Evolutionary conservation across 2,797 vertebrate species (phyloP).

Genomic region (Mormyrus hasselquistii): DNA sequence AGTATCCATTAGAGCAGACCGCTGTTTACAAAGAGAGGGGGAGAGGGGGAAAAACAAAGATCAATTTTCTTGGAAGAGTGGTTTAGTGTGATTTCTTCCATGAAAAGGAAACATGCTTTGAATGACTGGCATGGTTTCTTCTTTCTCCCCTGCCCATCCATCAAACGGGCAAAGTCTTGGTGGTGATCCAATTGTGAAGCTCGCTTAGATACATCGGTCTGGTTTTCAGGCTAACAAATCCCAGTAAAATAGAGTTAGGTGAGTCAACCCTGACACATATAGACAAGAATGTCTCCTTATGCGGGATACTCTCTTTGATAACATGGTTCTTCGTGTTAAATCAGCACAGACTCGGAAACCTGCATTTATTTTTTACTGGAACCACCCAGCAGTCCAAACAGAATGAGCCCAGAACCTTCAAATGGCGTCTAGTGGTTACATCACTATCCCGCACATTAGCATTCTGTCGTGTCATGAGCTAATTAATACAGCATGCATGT

Average conservation of each 20-base stretch:
- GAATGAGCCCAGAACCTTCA: neutral
- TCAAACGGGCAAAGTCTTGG: neutral
- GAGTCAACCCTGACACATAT: neutral
- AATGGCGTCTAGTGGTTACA: neutral
- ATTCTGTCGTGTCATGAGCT: neutral
- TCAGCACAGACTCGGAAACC: neutral
- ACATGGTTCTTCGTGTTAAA: neutral
- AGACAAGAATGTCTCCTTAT: neutral
- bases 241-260: conserved; percentile 12
- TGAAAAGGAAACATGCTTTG: neutral
- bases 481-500: neutral
- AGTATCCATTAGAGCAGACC: neutral
- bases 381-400: neutral
- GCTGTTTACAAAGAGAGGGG: neutral
- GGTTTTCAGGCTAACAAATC: neutral
- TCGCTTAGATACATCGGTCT: neutral
- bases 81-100: neutral
- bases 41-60: neutral
- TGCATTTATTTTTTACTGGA: neutral
- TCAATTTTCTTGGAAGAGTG: conserved; percentile 2
- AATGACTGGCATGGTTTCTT: neutral
- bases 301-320: neutral
- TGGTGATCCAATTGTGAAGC: neutral
- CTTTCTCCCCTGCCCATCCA: neutral
- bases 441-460: neutral